Percentiles rank a stretch among this genome's conserved stretches.
Evolutionary conservation across 1,140 invertebrate genomes (phyloP).

Genomic region (Drosophila pandora): DNA sequence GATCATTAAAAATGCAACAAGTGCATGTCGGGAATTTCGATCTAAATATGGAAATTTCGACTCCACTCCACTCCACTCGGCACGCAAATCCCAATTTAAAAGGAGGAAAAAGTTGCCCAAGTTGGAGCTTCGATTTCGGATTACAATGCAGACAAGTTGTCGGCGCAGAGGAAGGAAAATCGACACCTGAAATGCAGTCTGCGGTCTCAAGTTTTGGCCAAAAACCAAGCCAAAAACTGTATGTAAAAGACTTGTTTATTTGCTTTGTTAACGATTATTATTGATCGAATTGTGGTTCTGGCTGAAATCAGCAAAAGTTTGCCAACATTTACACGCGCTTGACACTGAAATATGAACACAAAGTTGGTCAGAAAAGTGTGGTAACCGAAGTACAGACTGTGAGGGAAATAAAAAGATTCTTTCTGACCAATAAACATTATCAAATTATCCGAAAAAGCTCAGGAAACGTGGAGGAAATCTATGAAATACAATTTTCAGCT

Average conservation of each 20-base stretch:
- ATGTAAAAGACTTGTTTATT: constrained; percentile 60
- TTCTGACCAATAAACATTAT: constrained; percentile 8
- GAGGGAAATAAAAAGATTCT: neutral
- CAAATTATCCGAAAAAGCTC: neutral
- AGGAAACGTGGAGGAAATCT: neutral
- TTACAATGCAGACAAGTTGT: constrained; percentile 57
- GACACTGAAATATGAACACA: constrained; percentile 56
- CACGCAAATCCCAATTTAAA: constrained; percentile 8
- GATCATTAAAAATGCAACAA: constrained; percentile 50
- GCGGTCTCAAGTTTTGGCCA: neutral
- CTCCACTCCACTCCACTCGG: neutral
- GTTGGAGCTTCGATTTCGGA: constrained; percentile 13
- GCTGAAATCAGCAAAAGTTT: constrained; percentile 49
- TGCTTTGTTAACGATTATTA: constrained; percentile 50
- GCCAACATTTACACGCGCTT: constrained; percentile 44
- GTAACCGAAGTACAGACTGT: constrained; percentile 1
- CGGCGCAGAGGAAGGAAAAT: constrained; percentile 59
- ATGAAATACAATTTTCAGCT: constrained; percentile 9
- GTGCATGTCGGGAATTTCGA: constrained; percentile 31
- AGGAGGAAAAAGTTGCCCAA: neutral
- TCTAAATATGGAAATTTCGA: constrained; percentile 24
- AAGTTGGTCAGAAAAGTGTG: neutral
- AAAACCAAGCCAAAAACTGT: constrained; percentile 14
- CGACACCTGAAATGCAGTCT: constrained; percentile 32
- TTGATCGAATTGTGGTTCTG: constrained; percentile 15